phyloP scores from a whole-genome alignment of 1,140 invertebrate genomes.

The Diabrotica undecimpunctata region DNA sequence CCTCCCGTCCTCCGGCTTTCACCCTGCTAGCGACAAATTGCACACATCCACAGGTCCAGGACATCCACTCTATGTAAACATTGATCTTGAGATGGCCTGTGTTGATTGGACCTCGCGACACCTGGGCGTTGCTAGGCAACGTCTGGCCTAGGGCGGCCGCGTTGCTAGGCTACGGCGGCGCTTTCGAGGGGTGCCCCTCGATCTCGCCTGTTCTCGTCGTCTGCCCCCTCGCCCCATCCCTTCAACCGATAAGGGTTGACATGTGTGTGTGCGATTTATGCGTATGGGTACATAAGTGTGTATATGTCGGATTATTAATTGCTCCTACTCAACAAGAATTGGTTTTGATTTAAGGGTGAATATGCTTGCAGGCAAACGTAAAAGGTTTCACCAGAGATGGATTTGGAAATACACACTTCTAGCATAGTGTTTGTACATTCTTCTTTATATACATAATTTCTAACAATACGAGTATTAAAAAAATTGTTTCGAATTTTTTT shows the following conservation, averaged over 20 bases:
- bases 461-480: too few species aligned
- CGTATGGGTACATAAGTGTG: neutral
- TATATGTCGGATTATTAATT: conserved; percentile 15
- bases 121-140: conserved; percentile 46
- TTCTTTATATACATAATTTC: too few species aligned
- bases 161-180: conserved; percentile 32
- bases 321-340: conserved; percentile 4
- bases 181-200: conserved; percentile 15
- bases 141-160: conserved; percentile 28
- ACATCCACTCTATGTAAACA: conserved; percentile 39
- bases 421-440: too few species aligned
- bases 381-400: too few species aligned
- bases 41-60: conserved; percentile 23
- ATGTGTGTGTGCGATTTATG: neutral
- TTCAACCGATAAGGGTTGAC: neutral
- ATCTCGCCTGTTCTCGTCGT: neutral
- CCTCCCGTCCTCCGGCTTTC: neutral
- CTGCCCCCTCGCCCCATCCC: neutral
- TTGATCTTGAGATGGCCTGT: conserved; percentile 47
- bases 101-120: conserved; percentile 46
- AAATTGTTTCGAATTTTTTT: too few species aligned
- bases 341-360: neutral
- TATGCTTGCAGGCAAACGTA: too few species aligned
- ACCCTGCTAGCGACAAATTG: conserved; percentile 21
- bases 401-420: too few species aligned